Conservation (phyloP, 1,140 invertebrate genomes). For the Mylabris phalerata region DNA sequence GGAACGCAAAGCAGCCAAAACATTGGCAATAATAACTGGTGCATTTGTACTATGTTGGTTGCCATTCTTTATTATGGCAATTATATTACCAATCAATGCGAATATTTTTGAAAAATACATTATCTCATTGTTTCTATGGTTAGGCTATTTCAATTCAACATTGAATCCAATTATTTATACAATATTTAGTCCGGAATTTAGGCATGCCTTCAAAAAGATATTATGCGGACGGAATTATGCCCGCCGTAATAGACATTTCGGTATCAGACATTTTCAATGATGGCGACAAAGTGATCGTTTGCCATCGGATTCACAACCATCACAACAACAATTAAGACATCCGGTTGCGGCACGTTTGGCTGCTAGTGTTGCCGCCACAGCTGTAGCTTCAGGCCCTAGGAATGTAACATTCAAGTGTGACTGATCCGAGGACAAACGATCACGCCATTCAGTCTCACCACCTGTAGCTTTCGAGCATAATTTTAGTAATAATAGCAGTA, state of each 20-base stretch:
- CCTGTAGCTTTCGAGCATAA: constrained; percentile 1
- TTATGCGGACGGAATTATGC: constrained; percentile 57
- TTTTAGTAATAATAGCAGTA: constrained; percentile 17
- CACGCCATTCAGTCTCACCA: constrained; percentile 27
- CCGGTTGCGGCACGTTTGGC: constrained; percentile 35
- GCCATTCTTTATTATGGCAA: constrained; percentile 82
- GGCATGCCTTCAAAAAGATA: constrained; percentile 77
- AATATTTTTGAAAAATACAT: constrained; percentile 44
- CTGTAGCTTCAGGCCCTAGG: constrained; percentile 33
- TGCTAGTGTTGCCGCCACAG: constrained; percentile 36
- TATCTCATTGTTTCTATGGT: constrained; percentile 70
- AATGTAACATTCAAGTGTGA: constrained; percentile 42
- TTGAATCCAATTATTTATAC: constrained; percentile 86
- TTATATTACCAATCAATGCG: constrained; percentile 70
- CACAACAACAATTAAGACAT: constrained; percentile 1
- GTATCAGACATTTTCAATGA: constrained; percentile 40
- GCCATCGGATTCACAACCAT: constrained; percentile 28
- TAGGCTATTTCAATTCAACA: constrained; percentile 84
- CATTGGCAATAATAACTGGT: constrained; percentile 83
- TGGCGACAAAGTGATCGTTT: constrained; percentile 41
- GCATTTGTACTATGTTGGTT: constrained; percentile 86
- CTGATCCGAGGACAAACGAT: constrained; percentile 39
- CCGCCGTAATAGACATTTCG: constrained; percentile 41
- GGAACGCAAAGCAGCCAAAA: constrained; percentile 88
- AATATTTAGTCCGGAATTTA: constrained; percentile 82